phyloP scores from a whole-genome alignment of 1,140 invertebrate species.

The Propsilocerus akamusi region DNA sequence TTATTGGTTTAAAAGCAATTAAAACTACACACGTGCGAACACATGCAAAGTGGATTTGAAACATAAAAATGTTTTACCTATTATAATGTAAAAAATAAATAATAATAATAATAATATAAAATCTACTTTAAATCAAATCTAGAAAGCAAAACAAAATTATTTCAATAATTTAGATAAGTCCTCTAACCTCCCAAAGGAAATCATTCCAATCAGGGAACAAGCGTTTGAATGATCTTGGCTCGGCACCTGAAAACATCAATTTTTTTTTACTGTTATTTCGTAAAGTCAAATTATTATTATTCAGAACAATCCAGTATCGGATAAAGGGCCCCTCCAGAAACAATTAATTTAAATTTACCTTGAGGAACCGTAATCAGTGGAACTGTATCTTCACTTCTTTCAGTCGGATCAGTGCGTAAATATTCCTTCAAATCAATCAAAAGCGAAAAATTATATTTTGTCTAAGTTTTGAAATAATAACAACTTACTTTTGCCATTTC shows the following conservation, averaged over 20 bases:
- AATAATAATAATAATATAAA: too few relatives aligned
- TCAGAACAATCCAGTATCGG: too few relatives aligned
- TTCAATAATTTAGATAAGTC: background rate
- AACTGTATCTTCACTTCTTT: constrained; percentile 31
- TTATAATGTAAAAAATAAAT: too few relatives aligned
- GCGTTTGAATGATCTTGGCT: constrained; percentile 44
- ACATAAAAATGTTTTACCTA: too few relatives aligned
- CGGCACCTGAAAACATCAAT: constrained; percentile 14
- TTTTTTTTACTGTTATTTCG: background rate
- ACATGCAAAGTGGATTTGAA: too few relatives aligned
- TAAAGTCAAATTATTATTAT: background rate
- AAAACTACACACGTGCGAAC: too few relatives aligned
- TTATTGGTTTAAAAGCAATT: too few relatives aligned
- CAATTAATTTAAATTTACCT: constrained; percentile 25
- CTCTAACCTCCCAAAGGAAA: constrained; percentile 34
- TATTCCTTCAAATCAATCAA: constrained; percentile 31
- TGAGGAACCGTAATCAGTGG: constrained; percentile 43
- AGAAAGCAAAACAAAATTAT: too few relatives aligned
- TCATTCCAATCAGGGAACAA: constrained; percentile 50
- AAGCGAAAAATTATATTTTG: background rate
- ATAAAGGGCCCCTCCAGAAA: too few relatives aligned
- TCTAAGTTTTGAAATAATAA: constrained; percentile 1
- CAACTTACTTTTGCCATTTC: constrained; percentile 17
- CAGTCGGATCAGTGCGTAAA: constrained; percentile 32
- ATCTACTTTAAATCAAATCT: too few relatives aligned